Evolutionary conservation across 2,113 vertebrate species (phyloP), one percentile per base, ranked within the genome.

Genomic region (Leiothrix lutea): DNA sequence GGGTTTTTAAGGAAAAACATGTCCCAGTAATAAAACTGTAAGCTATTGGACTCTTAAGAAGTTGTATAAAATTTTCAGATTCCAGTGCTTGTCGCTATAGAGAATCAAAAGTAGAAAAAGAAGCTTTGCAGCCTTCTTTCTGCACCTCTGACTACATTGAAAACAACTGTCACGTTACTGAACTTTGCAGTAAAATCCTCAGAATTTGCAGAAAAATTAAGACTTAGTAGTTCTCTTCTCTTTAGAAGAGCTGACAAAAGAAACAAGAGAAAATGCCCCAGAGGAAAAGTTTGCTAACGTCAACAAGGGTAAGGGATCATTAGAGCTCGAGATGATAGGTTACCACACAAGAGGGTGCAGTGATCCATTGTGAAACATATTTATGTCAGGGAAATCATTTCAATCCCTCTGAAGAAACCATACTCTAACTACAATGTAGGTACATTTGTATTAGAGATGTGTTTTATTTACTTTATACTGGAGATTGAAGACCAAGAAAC

Each of bases 271-370:
- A 79, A 91, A 81, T 20, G 23, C 25, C 93, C 86, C 66, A 62
- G 80, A 96, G 89, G 88, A 91, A 87, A 69, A 84, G 40, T 82
- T 84, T 92, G 89, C 89, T 92, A 94, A 97, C 69, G 56, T 95
- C 93, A 96, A 75, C 71, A 95, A 65, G 94, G 47, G 87, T 67
- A 85, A 85, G 50, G 38, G 90, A 92, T 86, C 92, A 96, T 97
- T 92, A 96, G 73, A 64, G 84, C 47, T 71, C 45, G 65, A 95
- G 92, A 91, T 71, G 86, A 83, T 71, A 87, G 53, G 82, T 66
- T 92, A 92, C 94, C 95, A 93, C 86, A 65, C n/a, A 93, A 81
- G 79, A 97, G 84, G 62, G 28, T 78, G 84, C 64, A 90, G 61
- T 22, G 81, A 96, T 89, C 93, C 53, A 7, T 44, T 72, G 88